These are phyloP conservation scores for Diorhabda carinulata DNA, from an alignment of 1,140 invertebrate species.

Conservation along the genomic window DNA sequence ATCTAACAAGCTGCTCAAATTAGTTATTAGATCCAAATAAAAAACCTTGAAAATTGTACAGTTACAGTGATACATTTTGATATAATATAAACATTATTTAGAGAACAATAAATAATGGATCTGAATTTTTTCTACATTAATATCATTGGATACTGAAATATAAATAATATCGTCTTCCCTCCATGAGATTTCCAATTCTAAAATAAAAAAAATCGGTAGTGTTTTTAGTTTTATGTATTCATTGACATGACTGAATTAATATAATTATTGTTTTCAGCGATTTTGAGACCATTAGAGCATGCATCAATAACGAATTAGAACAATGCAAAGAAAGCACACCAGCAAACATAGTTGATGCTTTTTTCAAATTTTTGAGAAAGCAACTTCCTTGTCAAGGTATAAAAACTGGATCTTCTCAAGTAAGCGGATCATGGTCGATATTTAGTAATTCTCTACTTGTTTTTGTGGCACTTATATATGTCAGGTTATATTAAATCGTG, in stretches of 20 bases:
- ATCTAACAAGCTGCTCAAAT: too few relatives aligned
- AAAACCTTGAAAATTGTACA: too few relatives aligned
- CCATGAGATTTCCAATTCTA: neutral
- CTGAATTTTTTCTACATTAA: too few relatives aligned
- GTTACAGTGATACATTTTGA: too few relatives aligned
- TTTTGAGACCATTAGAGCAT: slow-evolving; percentile 57
- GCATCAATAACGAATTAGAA: slow-evolving; percentile 62
- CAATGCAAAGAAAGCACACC: slow-evolving; percentile 69
- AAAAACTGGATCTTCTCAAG: neutral
- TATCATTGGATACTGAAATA: too few relatives aligned
- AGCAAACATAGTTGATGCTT: slow-evolving; percentile 71
- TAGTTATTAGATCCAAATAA: too few relatives aligned
- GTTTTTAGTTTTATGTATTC: neutral
- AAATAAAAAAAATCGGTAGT: neutral
- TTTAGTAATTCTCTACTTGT: neutral
- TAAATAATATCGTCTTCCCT: too few relatives aligned
- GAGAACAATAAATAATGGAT: too few relatives aligned
- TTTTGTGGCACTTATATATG: neutral
- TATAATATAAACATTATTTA: too few relatives aligned
- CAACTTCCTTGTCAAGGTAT: slow-evolving; percentile 59
- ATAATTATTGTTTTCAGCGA: slow-evolving; percentile 52
- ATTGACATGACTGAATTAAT: too few relatives aligned
- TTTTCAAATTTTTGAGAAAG: slow-evolving; percentile 69
- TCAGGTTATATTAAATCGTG: neutral
- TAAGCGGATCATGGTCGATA: neutral